phyloP scores from a whole-genome alignment of 2,888 invertebrate genomes.

The Eupithecia abbreviata region DNA sequence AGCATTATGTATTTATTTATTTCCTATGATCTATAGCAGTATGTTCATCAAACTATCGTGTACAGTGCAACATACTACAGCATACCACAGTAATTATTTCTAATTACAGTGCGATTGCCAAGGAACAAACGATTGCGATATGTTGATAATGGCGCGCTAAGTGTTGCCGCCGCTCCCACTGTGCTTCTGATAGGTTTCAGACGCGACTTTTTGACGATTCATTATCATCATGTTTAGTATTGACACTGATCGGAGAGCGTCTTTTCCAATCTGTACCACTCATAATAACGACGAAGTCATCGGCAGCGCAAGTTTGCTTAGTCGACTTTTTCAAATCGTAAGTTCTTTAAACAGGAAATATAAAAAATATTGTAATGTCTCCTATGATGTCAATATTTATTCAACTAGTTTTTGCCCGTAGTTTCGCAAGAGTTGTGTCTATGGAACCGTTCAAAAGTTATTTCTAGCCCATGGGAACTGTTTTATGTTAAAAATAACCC shows the following conservation, averaged over 20 bases:
- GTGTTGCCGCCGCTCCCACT: conserved; percentile 42
- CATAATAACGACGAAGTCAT: background rate
- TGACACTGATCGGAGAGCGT: background rate
- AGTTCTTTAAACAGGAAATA: too few relatives aligned
- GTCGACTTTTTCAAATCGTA: too few relatives aligned
- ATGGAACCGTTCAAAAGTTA: too few relatives aligned
- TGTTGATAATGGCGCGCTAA: conserved; percentile 44
- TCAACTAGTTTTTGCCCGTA: too few relatives aligned
- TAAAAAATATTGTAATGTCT: too few relatives aligned
- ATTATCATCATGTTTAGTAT: background rate
- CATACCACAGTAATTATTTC: conserved; percentile 46
- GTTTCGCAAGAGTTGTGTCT: too few relatives aligned
- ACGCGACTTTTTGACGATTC: conserved; percentile 20
- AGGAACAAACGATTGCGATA: conserved; percentile 43
- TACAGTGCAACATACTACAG: conserved; percentile 15
- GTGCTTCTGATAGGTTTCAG: conserved; percentile 15
- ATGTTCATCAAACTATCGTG: background rate
- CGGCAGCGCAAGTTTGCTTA: background rate
- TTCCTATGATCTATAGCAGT: background rate
- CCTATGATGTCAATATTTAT: too few relatives aligned
- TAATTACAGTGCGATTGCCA: conserved; percentile 46
- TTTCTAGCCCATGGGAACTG: too few relatives aligned
- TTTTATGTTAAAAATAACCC: too few relatives aligned
- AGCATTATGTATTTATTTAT: background rate
- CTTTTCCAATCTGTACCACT: background rate